phyloP scores from a whole-genome alignment of 2,888 invertebrate species.

The Hemaris fuciformis region DNA sequence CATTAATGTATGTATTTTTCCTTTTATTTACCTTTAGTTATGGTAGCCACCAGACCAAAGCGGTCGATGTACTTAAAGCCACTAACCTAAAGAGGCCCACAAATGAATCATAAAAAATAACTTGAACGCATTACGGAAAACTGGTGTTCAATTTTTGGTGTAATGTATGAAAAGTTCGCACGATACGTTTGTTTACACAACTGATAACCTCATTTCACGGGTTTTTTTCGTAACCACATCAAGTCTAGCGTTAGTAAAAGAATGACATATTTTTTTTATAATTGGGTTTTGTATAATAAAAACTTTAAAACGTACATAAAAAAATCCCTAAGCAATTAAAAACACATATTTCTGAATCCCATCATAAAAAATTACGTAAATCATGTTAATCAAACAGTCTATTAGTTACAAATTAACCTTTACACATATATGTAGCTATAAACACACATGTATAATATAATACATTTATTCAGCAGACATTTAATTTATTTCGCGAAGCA shows the following conservation, averaged over 20 bases:
- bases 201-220: background rate
- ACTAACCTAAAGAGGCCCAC: conserved; percentile 27
- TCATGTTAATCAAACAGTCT: background rate
- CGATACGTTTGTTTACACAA: background rate
- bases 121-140: background rate
- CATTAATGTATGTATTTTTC: background rate
- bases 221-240: too few species aligned
- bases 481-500: conserved; percentile 44
- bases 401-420: background rate
- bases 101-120: conserved; percentile 17
- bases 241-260: too few species aligned
- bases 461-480: conserved; percentile 29
- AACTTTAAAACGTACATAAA: too few species aligned
- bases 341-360: too few species aligned
- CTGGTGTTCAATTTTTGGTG: background rate
- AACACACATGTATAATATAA: conserved; percentile 28
- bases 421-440: background rate
- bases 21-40: conserved; percentile 14
- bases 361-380: too few species aligned
- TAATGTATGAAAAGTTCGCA: background rate
- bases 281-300: too few species aligned
- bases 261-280: too few species aligned
- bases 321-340: too few species aligned
- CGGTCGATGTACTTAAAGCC: conserved; percentile 48
- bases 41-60: conserved; percentile 40